Conservation (phyloP, 1,140 invertebrate species). For the Trichonephila clavata region DNA sequence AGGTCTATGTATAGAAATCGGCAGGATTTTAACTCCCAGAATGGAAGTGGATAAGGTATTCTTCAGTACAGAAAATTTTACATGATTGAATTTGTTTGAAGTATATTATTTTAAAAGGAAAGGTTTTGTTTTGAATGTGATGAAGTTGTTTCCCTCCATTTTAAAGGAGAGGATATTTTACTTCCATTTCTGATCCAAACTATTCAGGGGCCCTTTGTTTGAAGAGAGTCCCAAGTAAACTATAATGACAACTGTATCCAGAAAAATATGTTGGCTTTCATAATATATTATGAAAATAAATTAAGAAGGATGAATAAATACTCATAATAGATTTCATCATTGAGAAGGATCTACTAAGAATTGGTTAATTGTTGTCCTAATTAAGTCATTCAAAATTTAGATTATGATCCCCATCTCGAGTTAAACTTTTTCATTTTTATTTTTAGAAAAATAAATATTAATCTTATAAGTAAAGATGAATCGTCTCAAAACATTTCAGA, state of each 20-base stretch:
- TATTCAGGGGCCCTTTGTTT: neutral
- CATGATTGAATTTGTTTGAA: constrained; percentile 22
- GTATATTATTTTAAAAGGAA: neutral
- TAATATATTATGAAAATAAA: neutral
- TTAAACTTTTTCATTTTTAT: no score
- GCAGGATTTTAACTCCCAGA: neutral
- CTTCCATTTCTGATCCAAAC: neutral
- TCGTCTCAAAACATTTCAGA: no score
- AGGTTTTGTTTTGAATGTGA: neutral
- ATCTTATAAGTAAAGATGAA: no score
- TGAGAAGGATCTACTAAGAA: no score
- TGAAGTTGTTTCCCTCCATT: neutral
- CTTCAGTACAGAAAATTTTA: neutral
- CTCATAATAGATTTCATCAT: no score
- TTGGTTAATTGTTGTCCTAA: no score
- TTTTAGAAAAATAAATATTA: no score
- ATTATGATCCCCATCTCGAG: no score
- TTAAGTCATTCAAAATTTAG: no score
- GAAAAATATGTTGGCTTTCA: neutral
- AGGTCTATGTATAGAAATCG: constrained; percentile 1
- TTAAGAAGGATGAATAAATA: neutral
- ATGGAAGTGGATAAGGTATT: neutral
- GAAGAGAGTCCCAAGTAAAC: neutral
- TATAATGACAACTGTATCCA: neutral
- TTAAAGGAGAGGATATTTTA: neutral